Evolutionary conservation across 1,140 invertebrate genomes (phyloP).

Genomic region (Drosophila miranda): DNA sequence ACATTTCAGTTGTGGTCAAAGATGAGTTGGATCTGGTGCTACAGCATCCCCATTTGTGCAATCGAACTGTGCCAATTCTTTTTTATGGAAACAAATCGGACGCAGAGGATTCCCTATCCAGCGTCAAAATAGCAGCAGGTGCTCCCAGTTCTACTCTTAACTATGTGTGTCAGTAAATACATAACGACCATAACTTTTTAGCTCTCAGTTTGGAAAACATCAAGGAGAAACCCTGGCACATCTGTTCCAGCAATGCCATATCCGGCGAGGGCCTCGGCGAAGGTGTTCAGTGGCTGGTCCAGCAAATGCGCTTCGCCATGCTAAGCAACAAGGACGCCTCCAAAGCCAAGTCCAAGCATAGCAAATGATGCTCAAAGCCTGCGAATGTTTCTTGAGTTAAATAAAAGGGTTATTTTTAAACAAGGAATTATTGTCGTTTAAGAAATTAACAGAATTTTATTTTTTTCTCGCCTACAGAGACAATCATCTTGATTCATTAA

Average conservation of each 20-base stretch:
- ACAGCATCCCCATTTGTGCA: slow-evolving; percentile 93
- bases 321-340: slow-evolving; percentile 52
- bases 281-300: slow-evolving; percentile 96
- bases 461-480: slow-evolving; percentile 21
- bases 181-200: slow-evolving; percentile 49
- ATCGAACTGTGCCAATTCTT: slow-evolving; percentile 92
- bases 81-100: slow-evolving; percentile 99
- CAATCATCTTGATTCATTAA: slow-evolving; percentile 43
- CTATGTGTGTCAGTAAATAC: not conserved
- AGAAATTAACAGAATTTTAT: slow-evolving; percentile 51
- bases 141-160: not conserved
- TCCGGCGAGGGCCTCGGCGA: slow-evolving; percentile 96
- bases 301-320: slow-evolving; percentile 88
- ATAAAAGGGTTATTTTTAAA: slow-evolving; percentile 27
- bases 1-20: slow-evolving; percentile 83
- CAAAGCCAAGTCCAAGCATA: slow-evolving; percentile 35
- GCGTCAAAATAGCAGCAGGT: slow-evolving; percentile 92
- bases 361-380: slow-evolving; percentile 30
- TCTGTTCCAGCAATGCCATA: slow-evolving; percentile 95
- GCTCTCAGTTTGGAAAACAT: slow-evolving; percentile 91
- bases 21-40: slow-evolving; percentile 87
- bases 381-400: slow-evolving; percentile 11
- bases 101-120: slow-evolving; percentile 92
- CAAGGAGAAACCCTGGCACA: slow-evolving; percentile 96
- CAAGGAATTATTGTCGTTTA: slow-evolving; percentile 18